Conservation (phyloP, 2,888 invertebrate genomes). For the Biston betularia region DNA sequence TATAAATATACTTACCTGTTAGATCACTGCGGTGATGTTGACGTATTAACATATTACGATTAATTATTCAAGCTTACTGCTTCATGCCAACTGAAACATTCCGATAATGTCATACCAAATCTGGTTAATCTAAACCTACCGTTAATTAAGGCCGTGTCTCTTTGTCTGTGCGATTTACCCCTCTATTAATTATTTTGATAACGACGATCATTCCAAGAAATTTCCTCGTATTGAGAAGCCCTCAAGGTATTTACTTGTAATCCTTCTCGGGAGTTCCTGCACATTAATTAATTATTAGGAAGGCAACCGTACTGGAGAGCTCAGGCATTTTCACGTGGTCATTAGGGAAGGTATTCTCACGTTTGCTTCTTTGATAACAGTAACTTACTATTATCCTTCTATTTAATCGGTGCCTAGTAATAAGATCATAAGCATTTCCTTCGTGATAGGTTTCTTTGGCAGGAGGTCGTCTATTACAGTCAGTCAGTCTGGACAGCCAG, state of each 20-base stretch:
- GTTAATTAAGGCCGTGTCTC: constrained; percentile 53
- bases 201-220: constrained; percentile 47
- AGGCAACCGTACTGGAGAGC: constrained; percentile 42
- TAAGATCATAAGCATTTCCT: background rate
- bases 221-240: constrained; percentile 38
- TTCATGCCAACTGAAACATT: constrained; percentile 53
- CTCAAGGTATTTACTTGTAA: constrained; percentile 48
- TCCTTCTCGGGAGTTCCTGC: constrained; percentile 47
- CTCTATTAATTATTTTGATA: constrained; percentile 50
- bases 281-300: constrained; percentile 50
- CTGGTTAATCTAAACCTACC: constrained; percentile 48
- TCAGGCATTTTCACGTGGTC: constrained; percentile 36
- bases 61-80: constrained; percentile 63
- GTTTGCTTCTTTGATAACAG: constrained; percentile 13
- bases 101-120: constrained; percentile 56
- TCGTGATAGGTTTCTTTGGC: no score
- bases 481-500: no score
- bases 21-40: constrained; percentile 47
- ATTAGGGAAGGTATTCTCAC: constrained; percentile 33
- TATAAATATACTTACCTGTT: constrained; percentile 35
- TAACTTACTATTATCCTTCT: constrained; percentile 5
- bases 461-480: no score
- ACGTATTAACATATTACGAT: constrained; percentile 57
- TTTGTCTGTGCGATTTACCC: constrained; percentile 41
- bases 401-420: background rate